These are phyloP conservation scores for Malurus leucopterus DNA, from an alignment of 2,797 vertebrate genomes.

Conservation along the genomic window DNA sequence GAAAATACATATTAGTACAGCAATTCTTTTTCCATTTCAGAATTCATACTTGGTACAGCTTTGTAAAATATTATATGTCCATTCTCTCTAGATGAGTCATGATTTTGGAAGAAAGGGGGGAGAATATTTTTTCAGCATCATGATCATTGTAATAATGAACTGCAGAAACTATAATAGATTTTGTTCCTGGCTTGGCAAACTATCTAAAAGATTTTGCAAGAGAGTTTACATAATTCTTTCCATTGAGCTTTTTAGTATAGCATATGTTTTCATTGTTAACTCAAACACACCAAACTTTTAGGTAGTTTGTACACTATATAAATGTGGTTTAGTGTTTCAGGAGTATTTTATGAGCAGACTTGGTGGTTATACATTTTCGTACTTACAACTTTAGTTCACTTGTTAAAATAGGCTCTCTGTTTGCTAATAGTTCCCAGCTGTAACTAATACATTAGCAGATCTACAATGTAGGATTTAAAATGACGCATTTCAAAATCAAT, in stretches of 20 bases:
- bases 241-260: constrained; percentile 39
- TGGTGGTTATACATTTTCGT: constrained; percentile 41
- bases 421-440: constrained; percentile 66
- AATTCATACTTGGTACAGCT: not conserved
- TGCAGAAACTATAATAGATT: constrained; percentile 47
- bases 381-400: constrained; percentile 58
- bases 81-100: constrained; percentile 50
- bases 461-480: constrained; percentile 58
- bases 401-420: constrained; percentile 55
- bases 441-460: constrained; percentile 57
- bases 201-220: constrained; percentile 53
- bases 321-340: constrained; percentile 27
- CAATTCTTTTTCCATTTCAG: not conserved
- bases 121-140: constrained; percentile 47
- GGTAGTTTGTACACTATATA: constrained; percentile 4
- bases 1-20: not conserved
- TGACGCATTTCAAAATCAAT: constrained; percentile 57
- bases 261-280: constrained; percentile 28
- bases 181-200: constrained; percentile 51
- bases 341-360: constrained; percentile 42
- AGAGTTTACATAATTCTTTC: constrained; percentile 53
- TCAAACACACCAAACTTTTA: not conserved
- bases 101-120: constrained; percentile 6
- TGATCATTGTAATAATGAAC: constrained; percentile 42
- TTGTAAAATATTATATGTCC: constrained; percentile 21